Evolutionary conservation across 2,797 vertebrate species (phyloP), one percentile per base, ranked within the genome.

Genomic region (Emys orbicularis): DNA sequence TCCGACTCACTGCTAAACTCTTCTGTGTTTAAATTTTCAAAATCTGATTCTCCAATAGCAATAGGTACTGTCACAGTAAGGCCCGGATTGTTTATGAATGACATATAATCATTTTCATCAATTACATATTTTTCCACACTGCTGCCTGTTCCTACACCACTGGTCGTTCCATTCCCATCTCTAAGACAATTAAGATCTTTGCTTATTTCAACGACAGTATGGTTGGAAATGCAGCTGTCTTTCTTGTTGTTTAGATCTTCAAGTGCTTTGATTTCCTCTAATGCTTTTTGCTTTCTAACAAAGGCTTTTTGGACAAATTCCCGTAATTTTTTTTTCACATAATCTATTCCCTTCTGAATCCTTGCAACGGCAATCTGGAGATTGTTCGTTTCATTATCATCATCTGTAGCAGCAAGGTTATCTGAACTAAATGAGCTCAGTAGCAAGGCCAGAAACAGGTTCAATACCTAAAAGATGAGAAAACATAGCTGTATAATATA

Each of bases 351-450:
- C 15, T 94, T 98, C 57, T 99, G 98, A 97, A 99, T 99, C 65
- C 99, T 99, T 72, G 97, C 98, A 57, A 99, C 97, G 11, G 99
- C 99, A 83, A 99, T 98, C 97, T 99, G 99, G 54, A 99, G 97
- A 97, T 99, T 99, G 98, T 99, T 99, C 97, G 98, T 99, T 90
- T 99, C 99, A 4, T 97, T 98, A 90, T 99, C 99, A 3, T 99
- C 99, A 0, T 99, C 99, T 0, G 97, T 98, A 81, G 98, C 98
- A 92, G 98, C 98, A 94, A 99, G 98, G 94, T 99, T 99, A 97
- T 99, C 99, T 25, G 99, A 99, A 89, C 99, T 99, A 98, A 99
- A 99, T 23, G 99, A 99, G 97, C 99, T 99, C 97, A 99, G 98
- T 95, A 99, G 92, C 98, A 99, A 98, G 97, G 99, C 99, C 97